Percentiles rank a stretch among this genome's conserved stretches.
These are phyloP conservation scores for Lasioglossum marginatum DNA, from an alignment of 2,888 invertebrate genomes.

Conservation along the genomic window DNA sequence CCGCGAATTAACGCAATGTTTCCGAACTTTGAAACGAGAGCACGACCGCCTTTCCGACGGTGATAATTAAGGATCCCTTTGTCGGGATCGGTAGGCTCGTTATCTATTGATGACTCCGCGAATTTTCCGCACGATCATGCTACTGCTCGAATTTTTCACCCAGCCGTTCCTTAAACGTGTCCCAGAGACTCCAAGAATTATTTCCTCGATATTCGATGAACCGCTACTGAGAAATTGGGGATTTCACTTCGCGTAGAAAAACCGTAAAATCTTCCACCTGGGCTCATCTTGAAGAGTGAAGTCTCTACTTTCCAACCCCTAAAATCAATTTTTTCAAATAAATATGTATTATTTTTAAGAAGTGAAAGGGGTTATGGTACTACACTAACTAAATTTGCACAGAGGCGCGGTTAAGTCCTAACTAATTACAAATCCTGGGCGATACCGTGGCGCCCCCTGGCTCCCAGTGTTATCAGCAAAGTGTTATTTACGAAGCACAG, in stretches of 20 bases:
- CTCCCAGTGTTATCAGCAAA: background rate
- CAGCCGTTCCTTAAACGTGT: background rate
- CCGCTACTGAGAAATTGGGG: too few species aligned
- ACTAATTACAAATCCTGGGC: background rate
- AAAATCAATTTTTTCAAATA: too few species aligned
- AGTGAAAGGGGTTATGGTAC: too few species aligned
- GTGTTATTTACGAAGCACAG: background rate
- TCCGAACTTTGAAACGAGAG: constrained; percentile 10
- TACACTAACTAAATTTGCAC: background rate
- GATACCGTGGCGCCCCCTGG: background rate
- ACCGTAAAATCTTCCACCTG: too few species aligned
- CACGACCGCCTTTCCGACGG: background rate
- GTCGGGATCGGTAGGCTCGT: background rate
- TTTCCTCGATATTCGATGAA: too few species aligned
- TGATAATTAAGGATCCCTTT: constrained; percentile 30
- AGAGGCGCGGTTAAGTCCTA: background rate
- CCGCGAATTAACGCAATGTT: constrained; percentile 28
- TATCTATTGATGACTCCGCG: background rate
- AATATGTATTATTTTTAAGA: background rate
- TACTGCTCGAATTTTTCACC: background rate
- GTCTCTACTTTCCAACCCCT: too few species aligned
- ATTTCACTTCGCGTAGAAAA: too few species aligned
- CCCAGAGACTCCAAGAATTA: too few species aligned
- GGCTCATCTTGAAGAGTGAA: too few species aligned
- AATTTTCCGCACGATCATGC: background rate